Percentiles rank a stretch among this genome's conserved stretches.
These are phyloP conservation scores for Drosophila varians DNA, from an alignment of 1,140 invertebrate species.

Conservation along the genomic window DNA sequence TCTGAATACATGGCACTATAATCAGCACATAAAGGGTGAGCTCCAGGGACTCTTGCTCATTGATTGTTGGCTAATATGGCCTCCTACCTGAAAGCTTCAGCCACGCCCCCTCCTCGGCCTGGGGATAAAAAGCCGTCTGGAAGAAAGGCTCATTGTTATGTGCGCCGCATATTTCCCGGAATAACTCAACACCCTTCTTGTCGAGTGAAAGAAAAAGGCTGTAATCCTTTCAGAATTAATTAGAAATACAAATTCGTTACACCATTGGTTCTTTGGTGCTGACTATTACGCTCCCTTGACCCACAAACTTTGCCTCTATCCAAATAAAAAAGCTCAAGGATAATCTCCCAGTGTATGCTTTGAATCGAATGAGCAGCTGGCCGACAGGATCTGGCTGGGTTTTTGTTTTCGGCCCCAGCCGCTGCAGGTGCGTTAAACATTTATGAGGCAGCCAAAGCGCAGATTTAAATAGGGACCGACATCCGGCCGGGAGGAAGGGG, in stretches of 20 bases:
- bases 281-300: too few species aligned
- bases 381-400: slow-evolving; percentile 2
- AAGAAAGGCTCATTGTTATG: slow-evolving; percentile 47
- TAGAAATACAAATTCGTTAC: too few species aligned
- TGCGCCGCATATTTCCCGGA: slow-evolving; percentile 23
- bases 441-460: slow-evolving; percentile 58
- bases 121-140: slow-evolving; percentile 35
- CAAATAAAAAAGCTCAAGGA: background rate
- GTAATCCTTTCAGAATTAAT: too few species aligned
- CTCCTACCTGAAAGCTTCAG: slow-evolving; percentile 4
- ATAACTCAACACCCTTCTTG: background rate
- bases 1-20: slow-evolving; percentile 70
- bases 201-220: background rate
- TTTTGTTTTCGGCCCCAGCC: slow-evolving; percentile 6
- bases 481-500: background rate
- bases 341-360: background rate
- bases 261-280: too few species aligned
- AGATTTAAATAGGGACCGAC: slow-evolving; percentile 36
- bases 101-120: slow-evolving; percentile 10
- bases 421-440: slow-evolving; percentile 79
- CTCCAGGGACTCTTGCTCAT: slow-evolving; percentile 26
- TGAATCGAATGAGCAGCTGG: slow-evolving; percentile 5
- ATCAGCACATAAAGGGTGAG: slow-evolving; percentile 33
- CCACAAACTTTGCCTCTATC: background rate
- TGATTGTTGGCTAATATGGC: slow-evolving; percentile 69